phyloP scores from a whole-genome alignment of 2,113 vertebrate genomes.

The Myrmecobius fasciatus region DNA sequence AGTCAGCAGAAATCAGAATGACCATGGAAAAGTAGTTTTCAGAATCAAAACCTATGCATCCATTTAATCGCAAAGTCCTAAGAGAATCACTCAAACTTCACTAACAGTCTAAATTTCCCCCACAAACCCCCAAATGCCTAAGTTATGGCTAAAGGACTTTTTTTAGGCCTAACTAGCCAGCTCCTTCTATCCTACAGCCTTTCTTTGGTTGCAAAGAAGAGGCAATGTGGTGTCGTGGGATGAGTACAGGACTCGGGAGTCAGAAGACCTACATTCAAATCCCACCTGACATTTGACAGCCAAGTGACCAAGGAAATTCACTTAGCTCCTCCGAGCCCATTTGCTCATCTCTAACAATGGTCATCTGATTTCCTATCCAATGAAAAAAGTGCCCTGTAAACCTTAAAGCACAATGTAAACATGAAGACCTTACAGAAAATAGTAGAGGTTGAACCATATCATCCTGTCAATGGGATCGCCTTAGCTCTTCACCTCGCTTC shows the following conservation, averaged over 20 bases:
- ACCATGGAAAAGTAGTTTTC: neutral
- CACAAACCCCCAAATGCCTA: neutral
- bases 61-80: neutral
- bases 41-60: no score
- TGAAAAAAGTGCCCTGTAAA: neutral
- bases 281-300: neutral
- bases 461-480: neutral
- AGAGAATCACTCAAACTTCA: neutral
- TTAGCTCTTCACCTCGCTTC: neutral
- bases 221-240: neutral
- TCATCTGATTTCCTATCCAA: neutral
- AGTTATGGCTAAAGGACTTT: neutral
- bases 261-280: neutral
- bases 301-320: neutral
- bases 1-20: neutral
- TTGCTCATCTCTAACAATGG: neutral
- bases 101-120: neutral
- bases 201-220: neutral
- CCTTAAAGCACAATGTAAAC: neutral
- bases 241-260: neutral
- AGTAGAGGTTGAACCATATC: neutral
- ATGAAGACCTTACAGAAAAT: conserved; percentile 6
- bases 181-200: neutral
- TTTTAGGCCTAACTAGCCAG: neutral
- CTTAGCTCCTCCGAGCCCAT: neutral